Percentiles rank a stretch among this genome's conserved stretches.
Conservation (phyloP, 2,888 invertebrate species). For the Drosophila pseudotalamancana region DNA sequence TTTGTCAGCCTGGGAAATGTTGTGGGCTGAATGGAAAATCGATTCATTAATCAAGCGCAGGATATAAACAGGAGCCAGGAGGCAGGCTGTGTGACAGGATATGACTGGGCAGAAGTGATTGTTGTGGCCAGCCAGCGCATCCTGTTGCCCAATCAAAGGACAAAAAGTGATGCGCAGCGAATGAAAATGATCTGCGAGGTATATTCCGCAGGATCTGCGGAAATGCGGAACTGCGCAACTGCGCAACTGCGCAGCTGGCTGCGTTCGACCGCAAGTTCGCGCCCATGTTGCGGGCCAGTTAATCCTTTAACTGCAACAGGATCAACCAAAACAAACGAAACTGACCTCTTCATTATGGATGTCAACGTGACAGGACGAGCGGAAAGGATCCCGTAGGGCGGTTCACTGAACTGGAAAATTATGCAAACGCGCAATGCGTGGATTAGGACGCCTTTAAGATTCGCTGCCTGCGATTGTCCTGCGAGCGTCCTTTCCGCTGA, state of each 20-base stretch:
- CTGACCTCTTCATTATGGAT: slow-evolving; percentile 72
- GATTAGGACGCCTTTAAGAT: slow-evolving; percentile 19
- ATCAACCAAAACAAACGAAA: slow-evolving; percentile 47
- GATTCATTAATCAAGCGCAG: slow-evolving; percentile 59
- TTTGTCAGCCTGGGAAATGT: slow-evolving; percentile 50
- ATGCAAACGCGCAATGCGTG: slow-evolving; percentile 43
- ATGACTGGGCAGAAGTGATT: slow-evolving; percentile 55
- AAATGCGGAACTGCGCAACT: not conserved
- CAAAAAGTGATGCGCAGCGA: not conserved
- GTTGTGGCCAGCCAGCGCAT: slow-evolving; percentile 26
- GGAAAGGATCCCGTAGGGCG: not conserved
- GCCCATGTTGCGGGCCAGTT: slow-evolving; percentile 68
- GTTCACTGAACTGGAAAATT: slow-evolving; percentile 70
- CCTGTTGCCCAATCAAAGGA: slow-evolving; percentile 29
- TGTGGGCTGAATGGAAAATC: slow-evolving; percentile 38
- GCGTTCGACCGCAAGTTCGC: slow-evolving; percentile 61
- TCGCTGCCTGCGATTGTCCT: slow-evolving; percentile 10
- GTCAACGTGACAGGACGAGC: slow-evolving; percentile 37
- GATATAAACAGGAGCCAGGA: no score
- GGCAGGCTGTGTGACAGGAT: slow-evolving; percentile 50
- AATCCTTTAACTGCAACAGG: slow-evolving; percentile 63
- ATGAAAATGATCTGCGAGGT: slow-evolving; percentile 18
- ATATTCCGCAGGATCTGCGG: slow-evolving; percentile 28
- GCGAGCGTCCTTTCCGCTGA: not conserved
- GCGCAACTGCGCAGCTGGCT: not conserved